phyloP scores from a whole-genome alignment of 2,797 vertebrate genomes.

The Tenualosa ilisha region DNA sequence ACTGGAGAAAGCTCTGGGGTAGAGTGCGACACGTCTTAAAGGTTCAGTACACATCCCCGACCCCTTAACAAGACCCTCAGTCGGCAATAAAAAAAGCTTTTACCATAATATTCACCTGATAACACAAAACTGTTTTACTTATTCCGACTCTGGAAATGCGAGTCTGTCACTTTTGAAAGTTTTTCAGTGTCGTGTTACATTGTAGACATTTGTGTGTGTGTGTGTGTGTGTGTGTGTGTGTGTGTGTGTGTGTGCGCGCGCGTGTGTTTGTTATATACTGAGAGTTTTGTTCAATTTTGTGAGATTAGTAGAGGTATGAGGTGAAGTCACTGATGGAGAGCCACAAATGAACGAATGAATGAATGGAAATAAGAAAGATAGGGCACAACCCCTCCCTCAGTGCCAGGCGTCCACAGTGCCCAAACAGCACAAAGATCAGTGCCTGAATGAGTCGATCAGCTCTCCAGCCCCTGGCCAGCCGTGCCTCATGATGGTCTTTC shows the following conservation, averaged over 20 bases:
- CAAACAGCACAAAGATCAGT: neutral
- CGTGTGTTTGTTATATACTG: neutral
- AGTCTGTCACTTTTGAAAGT: neutral
- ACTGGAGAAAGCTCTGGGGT: neutral
- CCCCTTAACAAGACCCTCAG: constrained; percentile 39
- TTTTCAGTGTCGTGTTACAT: neutral
- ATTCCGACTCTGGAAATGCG: constrained; percentile 50
- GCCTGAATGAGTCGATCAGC: constrained; percentile 71
- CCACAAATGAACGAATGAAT: too few species aligned
- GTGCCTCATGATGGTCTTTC: constrained; percentile 80
- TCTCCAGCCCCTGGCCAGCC: constrained; percentile 69
- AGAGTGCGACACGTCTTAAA: neutral
- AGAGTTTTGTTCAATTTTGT: neutral
- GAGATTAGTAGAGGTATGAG: neutral
- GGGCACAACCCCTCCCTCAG: neutral
- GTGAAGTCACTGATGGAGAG: too few species aligned
- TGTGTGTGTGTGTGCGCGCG: neutral
- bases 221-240: neutral
- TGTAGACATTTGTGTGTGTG: neutral
- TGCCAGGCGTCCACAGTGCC: neutral
- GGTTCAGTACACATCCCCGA: neutral
- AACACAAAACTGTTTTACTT: constrained; percentile 63
- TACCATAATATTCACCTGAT: constrained; percentile 75
- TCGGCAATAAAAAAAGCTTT: constrained; percentile 81
- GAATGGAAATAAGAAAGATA: neutral